Evolutionary conservation across 2,113 vertebrate species (phyloP).

Genomic region (Galbula dea): DNA sequence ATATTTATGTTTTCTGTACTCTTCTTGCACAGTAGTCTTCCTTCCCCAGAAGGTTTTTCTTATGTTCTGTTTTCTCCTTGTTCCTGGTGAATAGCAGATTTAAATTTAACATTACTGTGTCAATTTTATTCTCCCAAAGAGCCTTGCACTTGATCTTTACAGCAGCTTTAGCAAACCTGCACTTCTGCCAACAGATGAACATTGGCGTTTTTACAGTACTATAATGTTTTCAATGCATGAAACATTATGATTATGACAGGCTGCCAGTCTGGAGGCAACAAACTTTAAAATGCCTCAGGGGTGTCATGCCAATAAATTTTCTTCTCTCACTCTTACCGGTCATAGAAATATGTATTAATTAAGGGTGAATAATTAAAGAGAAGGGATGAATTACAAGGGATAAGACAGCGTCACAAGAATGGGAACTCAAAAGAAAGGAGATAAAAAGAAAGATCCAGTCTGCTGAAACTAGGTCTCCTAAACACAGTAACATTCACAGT

Average conservation of each 20-base stretch:
- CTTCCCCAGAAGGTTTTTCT: not conserved
- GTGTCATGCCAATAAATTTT: not conserved
- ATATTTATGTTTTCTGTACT: not conserved
- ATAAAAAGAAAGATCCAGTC: not conserved
- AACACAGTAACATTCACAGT: not conserved
- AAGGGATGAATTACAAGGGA: not conserved
- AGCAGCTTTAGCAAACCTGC: not conserved
- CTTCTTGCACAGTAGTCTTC: not conserved
- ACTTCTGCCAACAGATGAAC: not conserved
- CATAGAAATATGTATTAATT: not conserved
- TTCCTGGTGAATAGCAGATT: not conserved
- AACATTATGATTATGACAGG: constrained; percentile 9
- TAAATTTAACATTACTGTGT: not conserved
- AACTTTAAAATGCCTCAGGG: constrained; percentile 27
- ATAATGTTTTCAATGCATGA: not conserved
- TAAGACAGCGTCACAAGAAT: not conserved
- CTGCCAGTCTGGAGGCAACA: constrained; percentile 31
- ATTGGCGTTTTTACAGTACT: constrained; percentile 3
- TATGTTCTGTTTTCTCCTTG: not conserved
- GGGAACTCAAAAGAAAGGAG: not conserved
- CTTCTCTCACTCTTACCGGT: not conserved
- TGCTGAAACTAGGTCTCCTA: not conserved
- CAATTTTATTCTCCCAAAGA: not conserved
- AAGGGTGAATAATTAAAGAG: constrained; percentile 16
- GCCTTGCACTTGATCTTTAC: not conserved